Evolutionary conservation across 2,113 vertebrate genomes (phyloP).

Genomic region (Periophthalmus modestus): DNA sequence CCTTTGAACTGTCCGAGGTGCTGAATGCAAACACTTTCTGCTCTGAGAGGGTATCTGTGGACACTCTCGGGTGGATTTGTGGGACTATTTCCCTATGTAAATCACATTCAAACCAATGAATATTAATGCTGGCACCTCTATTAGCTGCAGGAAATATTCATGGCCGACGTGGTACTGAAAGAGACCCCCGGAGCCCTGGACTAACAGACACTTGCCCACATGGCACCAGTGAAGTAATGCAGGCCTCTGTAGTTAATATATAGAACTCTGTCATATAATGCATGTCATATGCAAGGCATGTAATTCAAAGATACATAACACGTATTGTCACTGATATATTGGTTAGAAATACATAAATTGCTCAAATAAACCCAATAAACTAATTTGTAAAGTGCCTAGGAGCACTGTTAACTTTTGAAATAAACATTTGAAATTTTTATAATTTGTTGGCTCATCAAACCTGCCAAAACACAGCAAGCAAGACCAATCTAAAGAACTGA

Average conservation of each 20-base stretch:
- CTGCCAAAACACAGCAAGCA: not conserved
- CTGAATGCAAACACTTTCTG: conserved; percentile 17
- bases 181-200: conserved; percentile 53
- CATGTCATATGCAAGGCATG: not conserved
- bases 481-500: not conserved
- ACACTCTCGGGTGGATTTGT: conserved; percentile 33
- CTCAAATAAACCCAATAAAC: not conserved
- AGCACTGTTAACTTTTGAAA: not conserved
- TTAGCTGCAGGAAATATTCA: conserved; percentile 67
- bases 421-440: not conserved
- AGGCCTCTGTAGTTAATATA: not conserved
- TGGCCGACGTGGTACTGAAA: conserved; percentile 44
- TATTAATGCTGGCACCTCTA: conserved; percentile 60
- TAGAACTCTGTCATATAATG: not conserved
- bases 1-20: conserved; percentile 37
- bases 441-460: not conserved
- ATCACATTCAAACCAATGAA: conserved; percentile 51
- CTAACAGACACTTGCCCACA: conserved; percentile 62
- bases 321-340: too few species aligned
- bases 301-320: not conserved
- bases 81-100: conserved; percentile 50
- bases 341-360: too few species aligned
- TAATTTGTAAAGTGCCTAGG: not conserved
- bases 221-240: conserved; percentile 24
- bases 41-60: conserved; percentile 13